Base-by-base conservation (phyloP, 2,888 invertebrate genomes). In the Dilophus febrilis region DNA sequence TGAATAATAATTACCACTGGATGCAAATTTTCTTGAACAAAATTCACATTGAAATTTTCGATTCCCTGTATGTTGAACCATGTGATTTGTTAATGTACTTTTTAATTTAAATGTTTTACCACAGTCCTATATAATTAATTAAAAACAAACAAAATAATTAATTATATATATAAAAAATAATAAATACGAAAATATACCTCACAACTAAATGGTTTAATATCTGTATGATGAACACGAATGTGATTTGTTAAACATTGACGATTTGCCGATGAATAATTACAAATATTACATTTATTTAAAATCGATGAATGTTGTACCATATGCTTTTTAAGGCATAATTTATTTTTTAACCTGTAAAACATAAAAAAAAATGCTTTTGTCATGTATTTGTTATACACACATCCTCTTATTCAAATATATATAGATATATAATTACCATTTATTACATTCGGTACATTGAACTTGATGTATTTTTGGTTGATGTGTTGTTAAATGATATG, bases 1-100 rank as follows among this genome's bases (percentile, higher is more conserved):
- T 16, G 48, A 45, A 44, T 50, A 48, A 39, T 46, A 50, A 37
- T 50, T 50, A 1, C 48, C 50, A 30, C 48, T 47, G 1, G 47
- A 47, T 3, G 47, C 48, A 37, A 50, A 50, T n/a, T 43, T 42
- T 32, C 46, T 44, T 17, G 40, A 35, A 35, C 50, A 50, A 37
- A 49, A 50, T 27, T 47, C 44, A 30, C 50, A 50, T 2, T 38
- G 35, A 35, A 44, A 50, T 35, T 44, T 45, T 12, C 43, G 28
- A 32, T 47, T 41, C 0, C 50, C 50, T 3, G 48, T 49, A 41
- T 50, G 50, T 40, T 48, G 48, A 4, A 48, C 47, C 40, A 46
- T 44, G 35, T 50, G 50, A 42, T 46, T 46, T 6, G 35, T 30
- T 4, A 48, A 30, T 12, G 46, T 48, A 19, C 46, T 47, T 34